Evolutionary conservation across 2,888 invertebrate genomes (phyloP), one percentile per base, ranked within the genome.

Genomic region (Myopa tessellatipennis): DNA sequence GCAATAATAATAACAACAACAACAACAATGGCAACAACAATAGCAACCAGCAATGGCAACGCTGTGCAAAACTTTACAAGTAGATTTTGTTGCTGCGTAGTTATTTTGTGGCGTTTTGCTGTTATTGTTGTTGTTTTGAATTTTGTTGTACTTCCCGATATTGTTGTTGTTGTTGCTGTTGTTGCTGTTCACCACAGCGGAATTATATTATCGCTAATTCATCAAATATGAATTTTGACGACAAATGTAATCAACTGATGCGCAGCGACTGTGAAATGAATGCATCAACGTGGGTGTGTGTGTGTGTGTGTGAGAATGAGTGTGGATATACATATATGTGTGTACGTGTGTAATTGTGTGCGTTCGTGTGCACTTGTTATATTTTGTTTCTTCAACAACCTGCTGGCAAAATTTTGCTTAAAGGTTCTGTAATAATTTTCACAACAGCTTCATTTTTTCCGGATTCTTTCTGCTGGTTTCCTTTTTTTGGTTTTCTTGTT

Each of bases 131-230:
- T n/a, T 63, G 63, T 73, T 60, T n/a, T 16, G 38, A 7, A 34
- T 55, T 34, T 58, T 58, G 71, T 71, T 71, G 36, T 71, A n/a
- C n/a, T n/a, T n/a, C n/a, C n/a, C n/a, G n/a, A n/a, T n/a, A n/a
- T n/a, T n/a, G n/a, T n/a, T n/a, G n/a, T n/a, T n/a, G n/a, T n/a
- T n/a, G n/a, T n/a, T n/a, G 60, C 26, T 73, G 50, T 61, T 55
- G 50, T 50, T 74, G 45, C n/a, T 65, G 65, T n/a, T 74, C 45
- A 45, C 58, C 58, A 45, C 69, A 45, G 34, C 60, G 60, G 36
- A 68, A 60, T 69, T 60, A 60, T 69, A 34, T 61, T 60, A 60
- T 75, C 75, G 68, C 68, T 75, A 75, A 75, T 75, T 68, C 75
- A 58, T 75, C 68, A 75, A 69, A 68, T 67, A 69, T 60, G 58